phyloP scores from a whole-genome alignment of 1,140 invertebrate species.

The Ceratina japonica region DNA sequence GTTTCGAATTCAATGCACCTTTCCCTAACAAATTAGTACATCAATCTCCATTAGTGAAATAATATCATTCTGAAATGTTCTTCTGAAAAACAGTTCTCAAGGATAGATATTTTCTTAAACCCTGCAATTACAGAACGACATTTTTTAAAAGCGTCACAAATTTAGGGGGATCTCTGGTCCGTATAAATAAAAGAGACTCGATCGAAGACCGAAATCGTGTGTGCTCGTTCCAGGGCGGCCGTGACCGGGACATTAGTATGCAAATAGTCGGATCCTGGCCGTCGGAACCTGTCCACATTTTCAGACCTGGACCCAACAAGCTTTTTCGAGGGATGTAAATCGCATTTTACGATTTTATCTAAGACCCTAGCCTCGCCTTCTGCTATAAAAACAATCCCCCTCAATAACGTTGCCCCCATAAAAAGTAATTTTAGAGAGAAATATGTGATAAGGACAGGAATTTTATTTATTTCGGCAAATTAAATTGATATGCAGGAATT shows the following conservation, averaged over 20 bases:
- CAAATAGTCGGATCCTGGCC: slow-evolving; percentile 23
- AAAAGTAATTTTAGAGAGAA: too few species aligned
- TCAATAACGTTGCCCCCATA: too few species aligned
- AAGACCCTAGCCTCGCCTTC: not conserved
- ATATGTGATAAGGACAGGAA: too few species aligned
- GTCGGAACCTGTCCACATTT: slow-evolving; percentile 15
- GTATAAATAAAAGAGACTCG: not conserved
- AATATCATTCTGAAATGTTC: too few species aligned
- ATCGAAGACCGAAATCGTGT: slow-evolving; percentile 10
- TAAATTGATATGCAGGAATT: too few species aligned
- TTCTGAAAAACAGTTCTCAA: too few species aligned
- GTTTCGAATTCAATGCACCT: not conserved
- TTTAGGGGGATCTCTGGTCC: not conserved
- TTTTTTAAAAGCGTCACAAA: not conserved
- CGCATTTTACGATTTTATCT: slow-evolving; percentile 23
- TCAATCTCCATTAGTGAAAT: too few species aligned
- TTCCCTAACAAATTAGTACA: not conserved
- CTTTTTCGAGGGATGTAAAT: too few species aligned
- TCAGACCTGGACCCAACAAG: not conserved
- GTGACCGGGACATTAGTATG: slow-evolving; percentile 43
- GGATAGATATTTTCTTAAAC: not conserved
- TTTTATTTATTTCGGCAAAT: too few species aligned
- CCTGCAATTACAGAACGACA: not conserved
- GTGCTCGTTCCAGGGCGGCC: slow-evolving; percentile 1
- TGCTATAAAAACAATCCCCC: not conserved